Base-by-base conservation (phyloP, 2,113 vertebrate species). In the Oncorhynchus nerka region DNA sequence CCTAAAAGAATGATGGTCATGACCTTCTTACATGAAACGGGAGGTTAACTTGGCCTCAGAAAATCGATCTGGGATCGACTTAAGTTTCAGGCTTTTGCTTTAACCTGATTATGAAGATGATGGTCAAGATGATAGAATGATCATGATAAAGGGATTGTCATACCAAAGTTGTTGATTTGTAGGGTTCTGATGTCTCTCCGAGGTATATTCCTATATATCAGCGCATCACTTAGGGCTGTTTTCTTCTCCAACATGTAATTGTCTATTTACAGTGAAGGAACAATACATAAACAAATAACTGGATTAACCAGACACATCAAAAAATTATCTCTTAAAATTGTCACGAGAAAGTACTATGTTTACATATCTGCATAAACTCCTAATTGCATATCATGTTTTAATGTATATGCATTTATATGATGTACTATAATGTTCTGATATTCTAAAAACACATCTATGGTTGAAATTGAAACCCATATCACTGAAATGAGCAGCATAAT, bases 131-230 rank as follows among this genome's bases (percentile, higher is more conserved):
- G 57, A 6, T 0, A 28, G 45, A 24, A 24, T 22, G 6, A 62
- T 55, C 16, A 55, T 55, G 51, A 55, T 55, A 16, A 55, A 55
- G 3, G 16, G 51, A 55, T 55, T 71, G 34, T 34, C 39, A 22
- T 86, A 94, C 91, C 92, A 16, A 84, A 73, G 69, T 83, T 78
- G 78, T 91, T 89, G 74, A 89, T 84, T 5, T 80, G 84, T 16
- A 93, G 19, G 11, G 61, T 91, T 84, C 81, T 84, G 79, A 86
- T 86, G 59, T 92, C 86, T 74, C 79, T 81, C 79, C 73, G 80
- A 2, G 91, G 91, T 20, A 82, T 48, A 0, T 76, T 85, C 74
- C 81, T 89, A 74, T 83, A 81, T 0, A 34, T 72, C 78, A 93
- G 81, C 0, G 72, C 84, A 0, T 82, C 79, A 62, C 70, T 87